phyloP scores from a whole-genome alignment of 2,888 invertebrate species.

The Papilio gigon region DNA sequence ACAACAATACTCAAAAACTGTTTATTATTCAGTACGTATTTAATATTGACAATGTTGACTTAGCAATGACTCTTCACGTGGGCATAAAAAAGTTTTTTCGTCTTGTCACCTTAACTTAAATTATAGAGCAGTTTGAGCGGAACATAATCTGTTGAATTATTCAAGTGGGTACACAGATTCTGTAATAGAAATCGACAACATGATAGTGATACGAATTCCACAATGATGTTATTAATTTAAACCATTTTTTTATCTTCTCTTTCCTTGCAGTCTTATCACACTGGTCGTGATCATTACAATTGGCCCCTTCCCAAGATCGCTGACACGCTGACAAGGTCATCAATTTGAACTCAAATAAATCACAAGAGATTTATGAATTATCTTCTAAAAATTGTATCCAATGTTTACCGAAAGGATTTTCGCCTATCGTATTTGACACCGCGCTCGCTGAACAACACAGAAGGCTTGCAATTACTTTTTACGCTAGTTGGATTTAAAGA shows the following conservation, averaged over 20 bases:
- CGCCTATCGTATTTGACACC: slow-evolving; percentile 9
- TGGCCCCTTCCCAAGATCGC: no score
- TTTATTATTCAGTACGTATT: not conserved
- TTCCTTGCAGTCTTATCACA: no score
- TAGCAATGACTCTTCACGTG: not conserved
- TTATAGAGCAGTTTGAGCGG: slow-evolving; percentile 23
- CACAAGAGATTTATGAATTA: not conserved
- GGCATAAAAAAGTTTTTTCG: slow-evolving; percentile 6
- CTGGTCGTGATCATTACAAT: no score
- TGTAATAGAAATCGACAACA: slow-evolving; percentile 21
- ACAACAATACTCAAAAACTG: not conserved
- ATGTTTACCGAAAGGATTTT: not conserved
- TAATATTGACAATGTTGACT: not conserved
- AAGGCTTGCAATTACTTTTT: slow-evolving; percentile 22
- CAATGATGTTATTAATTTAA: not conserved
- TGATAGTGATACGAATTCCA: not conserved
- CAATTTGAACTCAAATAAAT: not conserved
- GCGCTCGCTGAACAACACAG: slow-evolving; percentile 6
- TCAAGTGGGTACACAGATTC: slow-evolving; percentile 7
- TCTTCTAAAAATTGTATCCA: not conserved
- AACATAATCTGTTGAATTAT: slow-evolving; percentile 25
- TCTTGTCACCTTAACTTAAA: slow-evolving; percentile 17
- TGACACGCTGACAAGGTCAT: no score
- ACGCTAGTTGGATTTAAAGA: slow-evolving; percentile 13
- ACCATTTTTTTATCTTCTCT: not conserved